Percentiles rank a stretch among this genome's conserved stretches.
These are phyloP conservation scores for Chaetura pelagica DNA, from an alignment of 2,113 vertebrate genomes.

Conservation along the genomic window DNA sequence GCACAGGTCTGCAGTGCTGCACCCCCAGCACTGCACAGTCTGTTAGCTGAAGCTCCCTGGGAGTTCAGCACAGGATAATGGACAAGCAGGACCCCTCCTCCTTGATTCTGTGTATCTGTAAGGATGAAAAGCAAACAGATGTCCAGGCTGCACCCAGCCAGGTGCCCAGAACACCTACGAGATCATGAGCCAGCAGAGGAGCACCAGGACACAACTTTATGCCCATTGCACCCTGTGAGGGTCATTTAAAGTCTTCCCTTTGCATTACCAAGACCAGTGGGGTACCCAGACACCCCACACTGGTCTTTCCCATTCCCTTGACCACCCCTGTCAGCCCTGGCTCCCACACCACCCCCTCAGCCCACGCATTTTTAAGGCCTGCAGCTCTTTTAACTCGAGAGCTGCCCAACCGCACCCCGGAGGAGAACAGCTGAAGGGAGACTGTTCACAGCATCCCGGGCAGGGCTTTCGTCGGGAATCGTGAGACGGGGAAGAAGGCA, in stretches of 20 bases:
- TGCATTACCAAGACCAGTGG: background rate
- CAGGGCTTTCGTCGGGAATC: background rate
- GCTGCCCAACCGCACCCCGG: accelerated
- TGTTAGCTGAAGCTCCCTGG: background rate
- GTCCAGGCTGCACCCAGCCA: background rate
- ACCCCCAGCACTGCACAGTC: too few species aligned
- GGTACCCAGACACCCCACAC: background rate
- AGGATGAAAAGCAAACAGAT: background rate
- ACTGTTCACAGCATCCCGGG: background rate
- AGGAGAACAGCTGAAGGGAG: too few species aligned
- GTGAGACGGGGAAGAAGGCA: accelerated
- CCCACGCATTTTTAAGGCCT: background rate
- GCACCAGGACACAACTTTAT: background rate
- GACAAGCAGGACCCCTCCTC: background rate
- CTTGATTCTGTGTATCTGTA: background rate
- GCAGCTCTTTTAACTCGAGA: background rate
- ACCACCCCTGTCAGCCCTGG: background rate
- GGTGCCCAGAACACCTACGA: accelerated
- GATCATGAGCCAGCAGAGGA: background rate
- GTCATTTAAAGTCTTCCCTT: background rate
- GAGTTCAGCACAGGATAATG: background rate
- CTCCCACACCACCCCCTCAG: too few species aligned
- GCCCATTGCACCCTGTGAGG: too few species aligned
- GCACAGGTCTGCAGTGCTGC: background rate
- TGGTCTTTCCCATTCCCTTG: background rate